A percentile compares a stretch with the other conserved stretches of the same genome.
Conservation (phyloP, 2,888 invertebrate genomes). For the Ametastegia equiseti region DNA sequence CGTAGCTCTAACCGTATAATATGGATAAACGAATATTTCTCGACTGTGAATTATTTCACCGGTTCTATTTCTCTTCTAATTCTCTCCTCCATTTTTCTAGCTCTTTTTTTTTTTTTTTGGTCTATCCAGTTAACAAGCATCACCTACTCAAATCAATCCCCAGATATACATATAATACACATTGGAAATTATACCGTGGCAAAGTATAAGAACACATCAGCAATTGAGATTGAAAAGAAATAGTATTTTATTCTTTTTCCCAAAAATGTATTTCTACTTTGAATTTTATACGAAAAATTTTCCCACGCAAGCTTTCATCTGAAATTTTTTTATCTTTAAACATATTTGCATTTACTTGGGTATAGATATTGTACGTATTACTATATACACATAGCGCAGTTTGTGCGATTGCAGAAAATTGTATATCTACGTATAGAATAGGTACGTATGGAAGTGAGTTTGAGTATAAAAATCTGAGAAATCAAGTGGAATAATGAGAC, state of each 20-base stretch:
- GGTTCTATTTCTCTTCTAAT: neutral
- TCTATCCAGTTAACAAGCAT: neutral
- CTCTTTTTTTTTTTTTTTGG: neutral
- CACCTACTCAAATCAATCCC: neutral
- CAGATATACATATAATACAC: neutral
- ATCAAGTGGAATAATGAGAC: constrained; percentile 23
- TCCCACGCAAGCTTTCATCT: too few relatives aligned
- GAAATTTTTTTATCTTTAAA: too few relatives aligned
- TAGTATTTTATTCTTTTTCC: too few relatives aligned
- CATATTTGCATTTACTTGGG: too few relatives aligned
- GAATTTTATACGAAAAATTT: too few relatives aligned
- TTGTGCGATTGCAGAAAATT: too few relatives aligned
- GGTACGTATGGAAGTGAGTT: neutral
- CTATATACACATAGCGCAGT: too few relatives aligned
- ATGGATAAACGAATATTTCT: constrained; percentile 25
- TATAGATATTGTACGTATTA: too few relatives aligned
- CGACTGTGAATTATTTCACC: neutral
- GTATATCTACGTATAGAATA: too few relatives aligned
- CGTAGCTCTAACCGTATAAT: neutral
- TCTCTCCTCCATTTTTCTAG: neutral
- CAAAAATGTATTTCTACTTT: too few relatives aligned
- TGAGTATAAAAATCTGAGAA: constrained; percentile 23
- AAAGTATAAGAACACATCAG: too few relatives aligned
- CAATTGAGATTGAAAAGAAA: too few relatives aligned
- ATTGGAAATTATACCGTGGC: neutral